A percentile compares a stretch with the other conserved stretches of the same genome.
Conservation (phyloP, 2,888 invertebrate genomes). For the Cancer borealis region DNA sequence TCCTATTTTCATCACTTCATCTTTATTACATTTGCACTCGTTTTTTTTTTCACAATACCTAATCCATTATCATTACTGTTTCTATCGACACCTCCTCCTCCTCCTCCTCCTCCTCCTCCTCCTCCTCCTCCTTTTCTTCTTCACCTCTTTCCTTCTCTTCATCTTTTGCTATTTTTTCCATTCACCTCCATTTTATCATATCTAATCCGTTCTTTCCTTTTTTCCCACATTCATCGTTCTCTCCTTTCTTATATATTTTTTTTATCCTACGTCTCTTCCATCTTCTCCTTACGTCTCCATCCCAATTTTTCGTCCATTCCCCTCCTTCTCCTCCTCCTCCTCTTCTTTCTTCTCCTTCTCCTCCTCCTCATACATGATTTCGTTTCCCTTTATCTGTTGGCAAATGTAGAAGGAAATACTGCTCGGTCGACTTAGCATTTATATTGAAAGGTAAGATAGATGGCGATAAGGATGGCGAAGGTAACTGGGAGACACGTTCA, state of each 20-base stretch:
- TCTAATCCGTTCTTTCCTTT: neutral
- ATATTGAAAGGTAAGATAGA: slow-evolving; percentile 29
- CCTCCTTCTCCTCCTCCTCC: neutral
- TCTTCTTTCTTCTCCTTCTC: too few species aligned
- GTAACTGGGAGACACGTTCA: neutral
- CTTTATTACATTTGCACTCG: neutral
- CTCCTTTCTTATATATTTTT: neutral
- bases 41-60: neutral
- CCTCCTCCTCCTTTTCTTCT: neutral
- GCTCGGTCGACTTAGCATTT: neutral
- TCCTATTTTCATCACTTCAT: neutral
- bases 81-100: slow-evolving; percentile 17
- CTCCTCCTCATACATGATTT: neutral
- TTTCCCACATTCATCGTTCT: neutral
- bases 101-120: slow-evolving; percentile 32
- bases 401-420: slow-evolving; percentile 17
- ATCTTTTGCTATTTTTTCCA: neutral
- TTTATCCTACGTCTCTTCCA: slow-evolving; percentile 8
- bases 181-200: neutral
- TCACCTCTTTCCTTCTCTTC: neutral
- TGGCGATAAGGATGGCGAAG: slow-evolving; percentile 1
- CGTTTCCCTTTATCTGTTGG: neutral
- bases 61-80: neutral
- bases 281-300: neutral
- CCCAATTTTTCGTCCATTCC: neutral